These are phyloP conservation scores for Lasioglossum baleicum DNA, from an alignment of 1,140 invertebrate species.

Conservation along the genomic window DNA sequence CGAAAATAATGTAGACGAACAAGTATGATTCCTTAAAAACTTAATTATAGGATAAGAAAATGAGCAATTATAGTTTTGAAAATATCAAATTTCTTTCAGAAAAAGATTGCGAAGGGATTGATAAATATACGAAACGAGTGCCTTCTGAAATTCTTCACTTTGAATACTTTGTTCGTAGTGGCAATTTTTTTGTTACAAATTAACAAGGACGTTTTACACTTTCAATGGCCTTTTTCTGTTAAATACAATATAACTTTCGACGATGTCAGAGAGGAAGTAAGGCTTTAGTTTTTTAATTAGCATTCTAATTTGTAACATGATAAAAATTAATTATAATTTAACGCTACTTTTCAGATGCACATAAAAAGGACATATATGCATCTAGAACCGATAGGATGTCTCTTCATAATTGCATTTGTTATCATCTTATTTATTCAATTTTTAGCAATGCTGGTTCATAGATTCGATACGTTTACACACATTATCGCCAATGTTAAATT, in stretches of 20 bases:
- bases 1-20: constrained; percentile 74
- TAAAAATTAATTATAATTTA: neutral
- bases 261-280: constrained; percentile 73
- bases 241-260: constrained; percentile 84
- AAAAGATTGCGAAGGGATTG: constrained; percentile 82
- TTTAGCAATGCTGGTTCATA: constrained; percentile 91
- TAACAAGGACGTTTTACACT: constrained; percentile 85
- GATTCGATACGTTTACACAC: constrained; percentile 91
- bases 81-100: constrained; percentile 67
- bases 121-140: constrained; percentile 86
- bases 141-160: constrained; percentile 90
- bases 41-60: neutral
- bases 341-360: constrained; percentile 69
- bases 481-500: constrained; percentile 89
- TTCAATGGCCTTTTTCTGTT: constrained; percentile 87
- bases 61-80: neutral
- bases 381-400: constrained; percentile 82
- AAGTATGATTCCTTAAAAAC: constrained; percentile 37
- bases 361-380: constrained; percentile 82
- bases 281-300: constrained; percentile 24
- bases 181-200: constrained; percentile 90
- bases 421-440: constrained; percentile 87
- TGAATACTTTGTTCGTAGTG: constrained; percentile 91
- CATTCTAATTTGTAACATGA: constrained; percentile 18
- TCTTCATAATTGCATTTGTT: constrained; percentile 74